Conservation (phyloP, 64 coral and sea anemone genomes). For the Actinia tenebrosa region DNA sequence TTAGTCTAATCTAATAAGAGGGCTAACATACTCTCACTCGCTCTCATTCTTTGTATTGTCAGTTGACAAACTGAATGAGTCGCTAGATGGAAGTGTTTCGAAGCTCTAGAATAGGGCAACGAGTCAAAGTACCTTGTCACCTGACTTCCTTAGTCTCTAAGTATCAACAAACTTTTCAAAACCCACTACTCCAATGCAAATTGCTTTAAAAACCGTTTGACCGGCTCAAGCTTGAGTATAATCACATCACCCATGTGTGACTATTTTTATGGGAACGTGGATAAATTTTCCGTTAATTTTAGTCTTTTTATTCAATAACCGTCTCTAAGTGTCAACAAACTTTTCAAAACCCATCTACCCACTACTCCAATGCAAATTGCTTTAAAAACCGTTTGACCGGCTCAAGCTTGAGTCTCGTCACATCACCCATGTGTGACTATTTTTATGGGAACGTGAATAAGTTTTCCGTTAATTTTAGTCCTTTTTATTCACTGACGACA, state of each 20-base stretch:
- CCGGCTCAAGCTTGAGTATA: neutral
- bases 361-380: neutral
- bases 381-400: neutral
- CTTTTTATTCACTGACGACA: neutral
- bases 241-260: conserved; percentile 14
- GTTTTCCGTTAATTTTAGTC: neutral
- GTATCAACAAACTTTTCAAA: conserved; percentile 7
- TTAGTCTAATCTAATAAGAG: conserved; percentile 8
- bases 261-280: neutral
- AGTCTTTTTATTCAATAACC: no score
- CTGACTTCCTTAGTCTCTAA: neutral
- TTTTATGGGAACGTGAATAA: neutral
- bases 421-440: conserved; percentile 11
- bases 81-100: neutral
- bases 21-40: neutral
- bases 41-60: neutral
- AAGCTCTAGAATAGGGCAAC: conserved; percentile 5
- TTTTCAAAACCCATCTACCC: neutral
- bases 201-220: conserved; percentile 7
- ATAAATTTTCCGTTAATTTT: neutral
- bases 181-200: neutral
- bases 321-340: conserved; percentile 2
- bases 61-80: conserved; percentile 1
- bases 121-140: neutral
- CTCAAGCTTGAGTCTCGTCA: neutral